phyloP scores from a whole-genome alignment of 2,113 vertebrate species.

The Balaeniceps rex region DNA sequence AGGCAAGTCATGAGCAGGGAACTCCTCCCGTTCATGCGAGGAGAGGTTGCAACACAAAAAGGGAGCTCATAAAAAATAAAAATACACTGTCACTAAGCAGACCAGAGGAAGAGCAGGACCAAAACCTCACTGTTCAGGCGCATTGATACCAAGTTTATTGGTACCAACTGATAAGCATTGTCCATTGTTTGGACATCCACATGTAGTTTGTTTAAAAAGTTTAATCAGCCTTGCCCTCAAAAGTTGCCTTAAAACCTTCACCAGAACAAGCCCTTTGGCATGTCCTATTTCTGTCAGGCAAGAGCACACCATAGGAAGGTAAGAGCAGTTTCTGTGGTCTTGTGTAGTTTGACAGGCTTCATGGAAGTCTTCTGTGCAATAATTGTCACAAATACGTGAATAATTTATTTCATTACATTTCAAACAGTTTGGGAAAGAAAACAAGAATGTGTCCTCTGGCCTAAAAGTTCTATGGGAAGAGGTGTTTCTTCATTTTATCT shows the following conservation, averaged over 20 bases:
- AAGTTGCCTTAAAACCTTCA: not conserved
- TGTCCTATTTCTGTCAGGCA: not conserved
- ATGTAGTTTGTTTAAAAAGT: not conserved
- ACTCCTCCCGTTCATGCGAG: rapidly evolving
- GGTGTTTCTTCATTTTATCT: not conserved
- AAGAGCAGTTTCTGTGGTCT: not conserved
- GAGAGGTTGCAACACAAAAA: not conserved
- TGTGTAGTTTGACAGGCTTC: not conserved
- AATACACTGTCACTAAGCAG: not conserved
- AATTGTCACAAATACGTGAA: not conserved
- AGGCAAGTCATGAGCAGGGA: not conserved
- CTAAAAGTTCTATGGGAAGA: not conserved
- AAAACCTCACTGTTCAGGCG: not conserved
- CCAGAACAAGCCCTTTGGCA: not conserved
- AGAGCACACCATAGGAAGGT: not conserved
- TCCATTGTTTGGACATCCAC: not conserved
- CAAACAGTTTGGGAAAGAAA: not conserved
- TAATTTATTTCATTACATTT: not conserved
- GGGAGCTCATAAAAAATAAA: not conserved
- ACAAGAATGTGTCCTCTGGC: not conserved
- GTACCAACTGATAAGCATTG: not conserved
- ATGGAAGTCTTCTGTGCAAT: not conserved
- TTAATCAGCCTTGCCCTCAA: not conserved
- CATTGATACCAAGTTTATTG: not conserved
- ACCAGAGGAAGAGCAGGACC: not conserved